Evolutionary conservation across 2,113 vertebrate genomes (phyloP), one percentile per base, ranked within the genome.

Genomic region (Tetraodon nigroviridis): DNA sequence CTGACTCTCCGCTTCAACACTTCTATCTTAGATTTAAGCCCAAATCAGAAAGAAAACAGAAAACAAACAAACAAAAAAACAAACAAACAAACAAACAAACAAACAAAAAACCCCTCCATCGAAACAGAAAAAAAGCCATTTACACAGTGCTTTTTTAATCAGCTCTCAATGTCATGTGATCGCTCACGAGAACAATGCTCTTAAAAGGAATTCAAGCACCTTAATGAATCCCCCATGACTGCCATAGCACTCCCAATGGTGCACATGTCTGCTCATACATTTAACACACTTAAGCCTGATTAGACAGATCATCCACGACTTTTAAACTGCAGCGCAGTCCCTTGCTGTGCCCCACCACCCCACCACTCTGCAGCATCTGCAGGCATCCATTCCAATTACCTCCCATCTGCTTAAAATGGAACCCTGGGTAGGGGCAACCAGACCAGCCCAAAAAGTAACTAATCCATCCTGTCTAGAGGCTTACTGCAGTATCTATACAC

Each of bases 341-440:
- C 32, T 37, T 10, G 2, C 44, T 15, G 11, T 45, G 46, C 10
- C 51, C 29, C 57, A 55, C 40, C 86, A 89, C 92, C 90, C 87
- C 88, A 83, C 86, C 86, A 85, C 83, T 67, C 78, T 27, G 79
- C 84, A 89, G 90, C 93, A 94, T 92, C 93, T 96, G 95, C 41
- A 64, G 90, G 90, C 92, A 72, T n/a, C 90, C 77, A 74, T 91
- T 92, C 86, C 75, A 89, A 87, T 91, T 90, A 92, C 73, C 64
- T 78, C 79, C 92, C 94, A 95, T 94, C 93, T 95, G 93, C 90
- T 79, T 87, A 58, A 70, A 83, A 87, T 87, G 85, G 84, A 83
- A 74, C 82, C 84, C 77, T 71, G 73, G 76, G 64, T 67, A 66
- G 59, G 68, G 75, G 81, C 75, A 68, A 64, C 66, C 66, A 51